These are phyloP conservation scores for Caenorhabditis sp. DNA, from an alignment of 2,888 invertebrate species.

Conservation along the genomic window DNA sequence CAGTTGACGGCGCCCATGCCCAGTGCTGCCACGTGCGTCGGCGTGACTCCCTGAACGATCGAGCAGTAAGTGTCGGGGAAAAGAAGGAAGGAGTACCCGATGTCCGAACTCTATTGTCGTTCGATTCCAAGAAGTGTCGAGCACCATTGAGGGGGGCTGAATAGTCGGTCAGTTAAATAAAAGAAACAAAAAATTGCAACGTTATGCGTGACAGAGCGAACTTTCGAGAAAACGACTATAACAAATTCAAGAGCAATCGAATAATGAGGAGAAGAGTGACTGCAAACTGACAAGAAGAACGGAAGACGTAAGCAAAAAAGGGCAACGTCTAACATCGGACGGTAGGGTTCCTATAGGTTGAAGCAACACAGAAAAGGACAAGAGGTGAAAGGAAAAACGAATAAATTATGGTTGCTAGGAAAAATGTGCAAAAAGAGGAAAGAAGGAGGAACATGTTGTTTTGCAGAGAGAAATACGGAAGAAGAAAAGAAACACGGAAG, in stretches of 20 bases:
- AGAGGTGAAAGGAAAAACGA: neutral
- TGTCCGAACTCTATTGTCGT: constrained; percentile 59
- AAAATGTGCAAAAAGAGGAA: neutral
- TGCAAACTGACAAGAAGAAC: neutral
- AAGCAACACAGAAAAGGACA: neutral
- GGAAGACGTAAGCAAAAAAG: neutral
- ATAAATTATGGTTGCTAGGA: too few species aligned
- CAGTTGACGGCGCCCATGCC: constrained; percentile 62
- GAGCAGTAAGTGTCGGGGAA: too few species aligned
- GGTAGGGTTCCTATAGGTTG: neutral
- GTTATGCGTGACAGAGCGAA: constrained; percentile 8
- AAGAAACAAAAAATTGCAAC: too few species aligned
- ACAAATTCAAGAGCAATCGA: constrained; percentile 12
- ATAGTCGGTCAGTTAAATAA: too few species aligned
- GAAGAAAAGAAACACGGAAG: neutral
- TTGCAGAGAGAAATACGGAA: neutral
- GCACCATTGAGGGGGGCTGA: constrained; percentile 53
- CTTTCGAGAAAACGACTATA: neutral
- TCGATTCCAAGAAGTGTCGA: constrained; percentile 63
- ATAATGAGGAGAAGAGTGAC: constrained; percentile 14
- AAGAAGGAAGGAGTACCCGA: too few species aligned
- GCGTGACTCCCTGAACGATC: constrained; percentile 53
- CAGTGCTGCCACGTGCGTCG: constrained; percentile 57
- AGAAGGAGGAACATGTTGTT: too few species aligned
- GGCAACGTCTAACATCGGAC: neutral